Conservation (phyloP, 2,888 invertebrate genomes). For the Camponotus fellah region DNA sequence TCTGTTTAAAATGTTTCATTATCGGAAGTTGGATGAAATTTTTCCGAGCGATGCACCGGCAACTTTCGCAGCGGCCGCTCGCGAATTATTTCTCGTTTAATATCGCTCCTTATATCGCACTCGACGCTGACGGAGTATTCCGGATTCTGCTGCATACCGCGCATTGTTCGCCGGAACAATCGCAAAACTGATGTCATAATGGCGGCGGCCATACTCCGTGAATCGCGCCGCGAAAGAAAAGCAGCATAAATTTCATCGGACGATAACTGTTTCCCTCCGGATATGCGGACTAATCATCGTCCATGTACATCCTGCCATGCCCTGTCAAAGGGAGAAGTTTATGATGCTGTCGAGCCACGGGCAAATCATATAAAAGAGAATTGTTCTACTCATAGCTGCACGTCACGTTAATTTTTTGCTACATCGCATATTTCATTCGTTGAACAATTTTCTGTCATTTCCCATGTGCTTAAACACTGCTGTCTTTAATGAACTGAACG, state of each 20-base stretch:
- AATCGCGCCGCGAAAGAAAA: conserved; percentile 42
- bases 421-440: background rate
- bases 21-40: conserved; percentile 45
- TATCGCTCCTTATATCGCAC: conserved; percentile 57
- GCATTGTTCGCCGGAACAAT: conserved; percentile 60
- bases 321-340: conserved; percentile 46
- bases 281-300: conserved; percentile 34
- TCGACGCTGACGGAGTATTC: conserved; percentile 52
- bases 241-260: conserved; percentile 50
- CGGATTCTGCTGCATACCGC: conserved; percentile 43
- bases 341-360: conserved; percentile 1
- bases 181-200: conserved; percentile 57
- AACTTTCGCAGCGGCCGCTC: conserved; percentile 28
- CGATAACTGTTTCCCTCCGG: conserved; percentile 43
- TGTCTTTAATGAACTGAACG: background rate
- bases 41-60: conserved; percentile 20
- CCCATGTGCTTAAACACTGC: background rate
- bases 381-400: conserved; percentile 19
- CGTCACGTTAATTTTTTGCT: conserved; percentile 11
- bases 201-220: conserved; percentile 22
- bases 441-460: conserved; percentile 19
- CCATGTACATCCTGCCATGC: conserved; percentile 11
- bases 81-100: conserved; percentile 58
- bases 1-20: conserved; percentile 46
- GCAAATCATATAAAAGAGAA: conserved; percentile 35